These are phyloP conservation scores for cattle (Bos taurus) DNA, from an alignment of 2,113 vertebrate genomes.

Conservation along the genomic window ARS-UCD2.0 NC_037339.1:8427501-8428000, in stretches of 20 bases:
- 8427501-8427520: neutral
- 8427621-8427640: neutral
- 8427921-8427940: neutral
- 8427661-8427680: neutral
- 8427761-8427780: neutral
- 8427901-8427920: neutral
- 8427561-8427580: neutral
- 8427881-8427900: neutral
- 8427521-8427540: neutral
- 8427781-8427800: neutral
- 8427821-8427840: neutral
- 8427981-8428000: neutral
- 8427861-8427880: neutral
- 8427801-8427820: neutral
- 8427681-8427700: neutral
- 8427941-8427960: neutral
- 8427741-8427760: neutral
- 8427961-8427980: neutral
- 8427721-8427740: neutral
- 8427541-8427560: neutral
- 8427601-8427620: neutral
- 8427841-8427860: neutral
- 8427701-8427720: neutral
- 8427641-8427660: neutral
- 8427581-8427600: neutral